Evolutionary conservation across 2,113 vertebrate species (phyloP), one percentile per base, ranked within the genome.

Genomic region (Austrofundulus limnaeus): DNA sequence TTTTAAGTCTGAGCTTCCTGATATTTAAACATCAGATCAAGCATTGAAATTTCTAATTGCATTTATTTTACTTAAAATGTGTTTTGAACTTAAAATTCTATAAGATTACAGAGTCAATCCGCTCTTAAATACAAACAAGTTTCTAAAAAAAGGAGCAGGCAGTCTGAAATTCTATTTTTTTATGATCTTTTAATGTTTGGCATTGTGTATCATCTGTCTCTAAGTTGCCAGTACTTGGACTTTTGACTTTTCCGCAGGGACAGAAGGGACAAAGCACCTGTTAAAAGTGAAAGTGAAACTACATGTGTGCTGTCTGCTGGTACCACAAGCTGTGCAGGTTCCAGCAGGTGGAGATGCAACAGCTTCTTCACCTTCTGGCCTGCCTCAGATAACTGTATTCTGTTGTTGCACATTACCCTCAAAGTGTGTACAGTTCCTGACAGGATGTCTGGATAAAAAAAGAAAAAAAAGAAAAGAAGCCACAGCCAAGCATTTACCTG

Each of bases 281-380:
- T 13, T 52, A 9, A 34, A 34, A 34, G 28, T 43, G 13, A 59
- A 3, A 7, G 25, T 28, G n/a, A n/a, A 38, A 41, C 38, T 43
- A 25, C 45, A 6, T 15, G 61, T 39, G 37, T 20, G 12, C 51
- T 16, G 41, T 19, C 14, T 52, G 39, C 54, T 53, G 65, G 50
- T 61, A 55, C 46, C n/a, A 61, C 63, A 66, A 41, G 70, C 66
- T 68, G 58, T 11, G 19, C 19, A 50, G 46, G n/a, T 58, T 70
- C 41, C 66, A 71, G 70, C 79, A 72, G 49, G 73, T 60, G 46
- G 73, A 64, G 64, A 64, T 23, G 74, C 77, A 85, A 75, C 73
- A 75, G 77, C 23, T 69, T 69, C 55, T 25, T 54, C 42, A 79
- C 72, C 73, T 83, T 70, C 60, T 70, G 66, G 54, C 24, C 62